These are phyloP conservation scores for Elegia similella DNA, from an alignment of 2,888 invertebrate species.

Conservation along the genomic window DNA sequence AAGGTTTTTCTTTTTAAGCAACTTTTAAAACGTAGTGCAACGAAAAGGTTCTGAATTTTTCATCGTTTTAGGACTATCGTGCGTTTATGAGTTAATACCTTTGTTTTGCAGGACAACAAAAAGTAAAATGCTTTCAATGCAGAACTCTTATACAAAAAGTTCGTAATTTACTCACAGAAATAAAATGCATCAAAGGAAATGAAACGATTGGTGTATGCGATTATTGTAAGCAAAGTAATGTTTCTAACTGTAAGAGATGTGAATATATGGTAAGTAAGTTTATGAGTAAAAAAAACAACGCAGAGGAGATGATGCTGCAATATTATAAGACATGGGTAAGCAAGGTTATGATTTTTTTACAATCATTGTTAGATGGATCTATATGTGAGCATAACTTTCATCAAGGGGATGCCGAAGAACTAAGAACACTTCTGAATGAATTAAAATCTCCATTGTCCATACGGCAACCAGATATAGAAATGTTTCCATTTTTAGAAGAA, in stretches of 20 bases:
- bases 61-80: no score
- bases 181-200: constrained; percentile 38
- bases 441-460: constrained; percentile 30
- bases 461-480: constrained; percentile 31
- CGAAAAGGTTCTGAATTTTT: no score
- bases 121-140: constrained; percentile 42
- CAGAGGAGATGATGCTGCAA: not conserved
- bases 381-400: constrained; percentile 32
- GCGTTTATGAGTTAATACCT: not conserved
- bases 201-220: constrained; percentile 41
- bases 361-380: constrained; percentile 32
- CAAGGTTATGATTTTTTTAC: constrained; percentile 38
- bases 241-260: constrained; percentile 45
- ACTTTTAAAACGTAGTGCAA: no score
- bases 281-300: constrained; percentile 15
- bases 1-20: no score
- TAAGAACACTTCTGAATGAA: constrained; percentile 35
- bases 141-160: constrained; percentile 38
- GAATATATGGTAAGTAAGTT: constrained; percentile 38
- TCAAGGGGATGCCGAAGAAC: constrained; percentile 28
- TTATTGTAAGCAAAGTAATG: constrained; percentile 39
- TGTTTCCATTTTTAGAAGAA: constrained; percentile 27
- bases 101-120: constrained; percentile 36
- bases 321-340: constrained; percentile 35
- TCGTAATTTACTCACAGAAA: constrained; percentile 41